Conservation (phyloP, 2,113 vertebrate species). For the Tupaia tana region DNA sequence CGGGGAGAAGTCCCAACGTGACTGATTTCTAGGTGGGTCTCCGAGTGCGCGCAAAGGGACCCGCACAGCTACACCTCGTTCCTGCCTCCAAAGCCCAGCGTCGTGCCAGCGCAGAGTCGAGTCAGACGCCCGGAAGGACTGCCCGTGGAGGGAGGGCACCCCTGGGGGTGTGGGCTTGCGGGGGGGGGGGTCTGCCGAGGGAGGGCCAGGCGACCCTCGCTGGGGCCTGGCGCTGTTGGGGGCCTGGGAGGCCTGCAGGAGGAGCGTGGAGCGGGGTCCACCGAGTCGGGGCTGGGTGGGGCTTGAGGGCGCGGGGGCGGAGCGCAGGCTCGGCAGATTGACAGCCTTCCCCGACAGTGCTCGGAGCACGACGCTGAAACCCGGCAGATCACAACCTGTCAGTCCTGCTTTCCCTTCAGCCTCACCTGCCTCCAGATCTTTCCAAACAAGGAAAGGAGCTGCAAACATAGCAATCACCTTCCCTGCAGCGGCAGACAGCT, state of each 20-base stretch:
- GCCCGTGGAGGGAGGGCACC: not conserved
- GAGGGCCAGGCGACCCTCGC: not conserved
- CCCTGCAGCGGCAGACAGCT: constrained; percentile 41
- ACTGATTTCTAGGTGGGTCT: constrained; percentile 16
- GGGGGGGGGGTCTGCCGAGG: not conserved
- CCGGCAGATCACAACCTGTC: constrained; percentile 67
- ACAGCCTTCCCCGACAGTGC: not conserved
- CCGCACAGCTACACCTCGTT: not conserved
- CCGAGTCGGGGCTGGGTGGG: not conserved
- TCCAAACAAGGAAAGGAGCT: constrained; percentile 69
- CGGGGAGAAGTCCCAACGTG: constrained; percentile 42
- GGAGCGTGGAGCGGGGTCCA: not conserved
- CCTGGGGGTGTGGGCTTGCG: not conserved
- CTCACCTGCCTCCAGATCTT: constrained; percentile 71
- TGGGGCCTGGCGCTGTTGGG: not conserved
- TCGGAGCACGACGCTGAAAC: not conserved
- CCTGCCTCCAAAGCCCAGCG: not conserved
- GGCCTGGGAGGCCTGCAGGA: rapidly evolving
- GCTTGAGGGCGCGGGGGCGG: not conserved
- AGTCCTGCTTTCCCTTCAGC: constrained; percentile 35
- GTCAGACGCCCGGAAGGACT: not conserved
- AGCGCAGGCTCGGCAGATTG: not conserved
- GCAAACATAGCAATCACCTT: constrained; percentile 60
- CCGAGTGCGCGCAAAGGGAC: not conserved
- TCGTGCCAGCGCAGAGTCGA: not conserved